Evolutionary conservation across 2,888 invertebrate genomes (phyloP).

Genomic region (Dichetophora obliterata): DNA sequence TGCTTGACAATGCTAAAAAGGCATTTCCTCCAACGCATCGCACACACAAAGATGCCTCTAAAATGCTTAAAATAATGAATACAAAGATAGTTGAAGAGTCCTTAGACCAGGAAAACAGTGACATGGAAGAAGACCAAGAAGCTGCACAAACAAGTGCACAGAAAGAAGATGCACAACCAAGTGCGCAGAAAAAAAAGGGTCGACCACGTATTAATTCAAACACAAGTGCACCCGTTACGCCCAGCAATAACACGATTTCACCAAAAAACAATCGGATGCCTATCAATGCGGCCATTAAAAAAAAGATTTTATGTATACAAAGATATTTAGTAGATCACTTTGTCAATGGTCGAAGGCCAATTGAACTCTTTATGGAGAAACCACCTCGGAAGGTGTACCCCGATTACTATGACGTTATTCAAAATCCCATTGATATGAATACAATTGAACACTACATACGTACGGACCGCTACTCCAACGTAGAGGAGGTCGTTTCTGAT

Average conservation of each 20-base stretch:
- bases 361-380: conserved; percentile 95
- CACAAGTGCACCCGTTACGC: conserved; percentile 54
- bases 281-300: conserved; percentile 73
- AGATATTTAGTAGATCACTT: conserved; percentile 80
- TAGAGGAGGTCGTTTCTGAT: conserved; percentile 90
- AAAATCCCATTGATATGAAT: conserved; percentile 94
- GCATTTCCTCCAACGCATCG: conserved; percentile 87
- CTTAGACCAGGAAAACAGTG: conserved; percentile 61
- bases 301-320: conserved; percentile 85
- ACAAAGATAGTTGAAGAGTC: conserved; percentile 75
- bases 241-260: conserved; percentile 51
- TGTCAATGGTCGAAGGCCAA: conserved; percentile 85
- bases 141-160: conserved; percentile 46
- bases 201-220: conserved; percentile 64
- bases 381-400: conserved; percentile 95
- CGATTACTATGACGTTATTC: conserved; percentile 94
- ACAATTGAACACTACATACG: conserved; percentile 94
- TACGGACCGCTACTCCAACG: conserved; percentile 82
- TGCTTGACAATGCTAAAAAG: conserved; percentile 96
- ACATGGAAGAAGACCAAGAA: conserved; percentile 57
- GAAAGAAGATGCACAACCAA: conserved; percentile 53
- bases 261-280: conserved; percentile 65
- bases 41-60: conserved; percentile 87
- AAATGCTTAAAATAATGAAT: conserved; percentile 87
- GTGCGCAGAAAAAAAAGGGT: conserved; percentile 61